Percentiles rank a stretch among this genome's conserved stretches.
Conservation (phyloP, 2,113 vertebrate species). For the Amphiprion percula region DNA sequence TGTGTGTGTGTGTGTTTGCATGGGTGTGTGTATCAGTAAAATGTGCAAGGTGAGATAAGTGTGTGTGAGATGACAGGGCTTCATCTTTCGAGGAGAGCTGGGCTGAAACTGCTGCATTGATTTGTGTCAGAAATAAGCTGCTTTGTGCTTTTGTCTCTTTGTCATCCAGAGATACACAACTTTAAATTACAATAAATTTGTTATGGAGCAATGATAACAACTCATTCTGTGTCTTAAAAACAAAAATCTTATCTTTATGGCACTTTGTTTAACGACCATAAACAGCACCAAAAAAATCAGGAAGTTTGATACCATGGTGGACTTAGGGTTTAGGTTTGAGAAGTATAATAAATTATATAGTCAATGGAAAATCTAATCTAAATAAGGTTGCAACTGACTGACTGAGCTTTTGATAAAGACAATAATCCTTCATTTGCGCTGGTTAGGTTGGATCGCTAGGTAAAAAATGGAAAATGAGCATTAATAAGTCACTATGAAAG, state of each 20-base stretch:
- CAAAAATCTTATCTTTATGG: background rate
- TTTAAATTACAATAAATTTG: background rate
- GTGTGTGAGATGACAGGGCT: constrained; percentile 22
- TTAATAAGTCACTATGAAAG: too few species aligned
- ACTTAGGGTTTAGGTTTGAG: too few species aligned
- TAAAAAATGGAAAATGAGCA: too few species aligned
- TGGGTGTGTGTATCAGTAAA: constrained; percentile 10
- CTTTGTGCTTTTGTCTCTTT: constrained; percentile 20
- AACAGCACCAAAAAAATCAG: background rate
- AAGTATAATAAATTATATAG: too few species aligned
- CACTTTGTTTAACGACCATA: background rate
- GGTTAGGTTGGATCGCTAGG: too few species aligned
- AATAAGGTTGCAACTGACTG: too few species aligned
- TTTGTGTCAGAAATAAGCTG: constrained; percentile 57
- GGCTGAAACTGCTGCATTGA: constrained; percentile 30
- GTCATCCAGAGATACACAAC: constrained; percentile 16
- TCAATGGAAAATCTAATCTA: background rate
- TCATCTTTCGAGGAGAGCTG: background rate
- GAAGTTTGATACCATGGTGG: background rate
- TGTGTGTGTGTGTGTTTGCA: background rate
- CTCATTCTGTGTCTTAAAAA: background rate
- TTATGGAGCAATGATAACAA: background rate
- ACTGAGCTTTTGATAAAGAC: too few species aligned
- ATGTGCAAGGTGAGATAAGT: constrained; percentile 54
- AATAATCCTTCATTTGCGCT: too few species aligned